Evolutionary conservation across 2,113 vertebrate species (phyloP).

Genomic region (Nycticorax nycticorax): DNA sequence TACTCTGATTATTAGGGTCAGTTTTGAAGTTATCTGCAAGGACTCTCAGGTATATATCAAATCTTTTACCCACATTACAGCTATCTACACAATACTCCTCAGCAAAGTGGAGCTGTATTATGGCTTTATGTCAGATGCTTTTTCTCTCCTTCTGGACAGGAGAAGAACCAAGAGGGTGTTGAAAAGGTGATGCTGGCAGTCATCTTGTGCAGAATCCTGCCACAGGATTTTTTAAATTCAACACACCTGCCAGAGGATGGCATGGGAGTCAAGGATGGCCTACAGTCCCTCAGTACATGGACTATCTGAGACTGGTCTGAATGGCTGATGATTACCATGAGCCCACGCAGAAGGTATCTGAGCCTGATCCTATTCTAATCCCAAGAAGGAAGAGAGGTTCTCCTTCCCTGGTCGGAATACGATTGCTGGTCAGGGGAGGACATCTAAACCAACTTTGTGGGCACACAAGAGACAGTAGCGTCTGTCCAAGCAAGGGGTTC

Average conservation of each 20-base stretch:
- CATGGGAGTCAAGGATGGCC: background rate
- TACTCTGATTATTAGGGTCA: background rate
- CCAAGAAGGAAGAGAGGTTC: background rate
- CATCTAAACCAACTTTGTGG: background rate
- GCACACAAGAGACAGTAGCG: background rate
- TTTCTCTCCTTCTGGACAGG: background rate
- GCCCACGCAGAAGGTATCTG: background rate
- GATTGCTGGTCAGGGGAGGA: background rate
- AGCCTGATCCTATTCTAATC: background rate
- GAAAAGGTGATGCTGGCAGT: background rate
- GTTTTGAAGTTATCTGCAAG: background rate
- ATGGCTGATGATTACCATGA: background rate
- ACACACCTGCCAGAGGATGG: background rate
- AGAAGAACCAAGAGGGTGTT: background rate
- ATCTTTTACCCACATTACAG: background rate
- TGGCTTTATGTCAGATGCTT: accelerated
- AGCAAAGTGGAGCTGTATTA: background rate
- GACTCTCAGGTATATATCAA: background rate
- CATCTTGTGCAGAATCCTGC: background rate
- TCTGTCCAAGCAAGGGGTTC: background rate
- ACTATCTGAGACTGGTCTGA: background rate
- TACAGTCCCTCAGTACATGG: background rate
- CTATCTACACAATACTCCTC: background rate
- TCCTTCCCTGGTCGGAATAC: background rate
- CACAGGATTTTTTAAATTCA: background rate